These are phyloP conservation scores for Brachypteracias leptosomus DNA, from an alignment of 2,113 vertebrate genomes.

Conservation along the genomic window DNA sequence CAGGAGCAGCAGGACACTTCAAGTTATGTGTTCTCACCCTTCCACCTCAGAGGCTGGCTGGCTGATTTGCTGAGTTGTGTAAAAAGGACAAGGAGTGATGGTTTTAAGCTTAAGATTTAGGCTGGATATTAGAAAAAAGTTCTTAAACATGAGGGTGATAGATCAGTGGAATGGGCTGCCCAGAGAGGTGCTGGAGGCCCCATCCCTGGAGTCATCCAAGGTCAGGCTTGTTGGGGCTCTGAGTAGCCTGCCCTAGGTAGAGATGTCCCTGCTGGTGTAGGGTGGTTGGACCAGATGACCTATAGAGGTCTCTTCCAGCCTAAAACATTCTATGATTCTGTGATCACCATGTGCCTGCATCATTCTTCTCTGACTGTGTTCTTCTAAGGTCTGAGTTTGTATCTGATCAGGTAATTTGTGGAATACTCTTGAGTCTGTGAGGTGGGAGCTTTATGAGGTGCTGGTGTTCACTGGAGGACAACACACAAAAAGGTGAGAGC, in stretches of 20 bases:
- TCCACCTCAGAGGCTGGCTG: not conserved
- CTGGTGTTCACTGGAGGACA: not conserved
- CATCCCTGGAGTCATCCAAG: too few species aligned
- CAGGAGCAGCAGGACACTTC: not conserved
- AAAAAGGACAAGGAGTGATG: not conserved
- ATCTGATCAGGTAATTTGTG: not conserved
- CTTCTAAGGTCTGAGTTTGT: not conserved
- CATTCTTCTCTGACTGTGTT: not conserved
- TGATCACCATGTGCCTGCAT: not conserved
- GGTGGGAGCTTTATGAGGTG: not conserved
- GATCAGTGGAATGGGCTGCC: too few species aligned
- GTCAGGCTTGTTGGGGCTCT: too few species aligned
- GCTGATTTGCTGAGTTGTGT: not conserved
- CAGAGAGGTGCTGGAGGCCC: too few species aligned
- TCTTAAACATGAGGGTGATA: too few species aligned
- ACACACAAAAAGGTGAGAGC: not conserved
- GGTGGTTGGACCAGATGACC: too few species aligned
- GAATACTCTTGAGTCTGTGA: not conserved
- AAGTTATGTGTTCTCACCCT: not conserved
- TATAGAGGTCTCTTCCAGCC: too few species aligned
- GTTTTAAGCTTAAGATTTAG: too few species aligned
- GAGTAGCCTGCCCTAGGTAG: too few species aligned
- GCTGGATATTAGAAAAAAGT: too few species aligned
- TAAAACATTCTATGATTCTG: too few species aligned
- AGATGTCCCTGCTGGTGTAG: too few species aligned